A percentile compares a stretch with the other conserved stretches of the same genome.
phyloP scores from a whole-genome alignment of 2,888 invertebrate species.

The Rhagium mordax region DNA sequence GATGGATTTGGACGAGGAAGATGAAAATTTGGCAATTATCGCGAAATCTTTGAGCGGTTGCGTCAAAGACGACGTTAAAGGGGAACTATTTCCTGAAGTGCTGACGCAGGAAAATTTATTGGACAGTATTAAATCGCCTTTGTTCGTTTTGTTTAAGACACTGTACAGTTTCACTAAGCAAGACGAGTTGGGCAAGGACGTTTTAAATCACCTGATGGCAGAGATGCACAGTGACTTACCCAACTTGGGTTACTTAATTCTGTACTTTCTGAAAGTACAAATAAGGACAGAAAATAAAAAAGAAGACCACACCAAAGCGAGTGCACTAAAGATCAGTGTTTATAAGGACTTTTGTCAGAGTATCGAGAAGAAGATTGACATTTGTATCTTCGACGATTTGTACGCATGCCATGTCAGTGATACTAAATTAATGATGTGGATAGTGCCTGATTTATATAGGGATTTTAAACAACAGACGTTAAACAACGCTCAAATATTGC shows the following conservation, averaged over 20 bases:
- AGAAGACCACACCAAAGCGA: slow-evolving; percentile 69
- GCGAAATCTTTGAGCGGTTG: slow-evolving; percentile 76
- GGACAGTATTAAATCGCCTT: slow-evolving; percentile 83
- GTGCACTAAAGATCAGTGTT: slow-evolving; percentile 85
- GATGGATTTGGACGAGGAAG: slow-evolving; percentile 74
- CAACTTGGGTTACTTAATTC: slow-evolving; percentile 85
- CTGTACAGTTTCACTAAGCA: slow-evolving; percentile 79
- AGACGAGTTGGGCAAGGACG: slow-evolving; percentile 84
- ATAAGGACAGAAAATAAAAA: slow-evolving; percentile 72
- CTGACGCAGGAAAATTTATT: slow-evolving; percentile 77
- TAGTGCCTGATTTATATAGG: slow-evolving; percentile 93
- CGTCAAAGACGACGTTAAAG: slow-evolving; percentile 71
- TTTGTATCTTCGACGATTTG: slow-evolving; percentile 86
- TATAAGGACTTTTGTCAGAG: slow-evolving; percentile 92
- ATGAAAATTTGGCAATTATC: slow-evolving; percentile 74
- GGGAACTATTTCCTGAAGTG: slow-evolving; percentile 71
- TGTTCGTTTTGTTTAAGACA: slow-evolving; percentile 91
- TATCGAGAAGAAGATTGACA: slow-evolving; percentile 80
- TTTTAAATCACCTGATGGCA: slow-evolving; percentile 82
- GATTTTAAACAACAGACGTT: slow-evolving; percentile 91
- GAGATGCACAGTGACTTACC: slow-evolving; percentile 84
- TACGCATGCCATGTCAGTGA: slow-evolving; percentile 92
- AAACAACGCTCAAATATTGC: slow-evolving; percentile 90
- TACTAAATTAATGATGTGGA: slow-evolving; percentile 89
- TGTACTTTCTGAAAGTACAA: slow-evolving; percentile 92